Evolutionary conservation across 2,797 vertebrate genomes (phyloP), one percentile per base, ranked within the genome.

Genomic region (Eulemur rubriventer): DNA sequence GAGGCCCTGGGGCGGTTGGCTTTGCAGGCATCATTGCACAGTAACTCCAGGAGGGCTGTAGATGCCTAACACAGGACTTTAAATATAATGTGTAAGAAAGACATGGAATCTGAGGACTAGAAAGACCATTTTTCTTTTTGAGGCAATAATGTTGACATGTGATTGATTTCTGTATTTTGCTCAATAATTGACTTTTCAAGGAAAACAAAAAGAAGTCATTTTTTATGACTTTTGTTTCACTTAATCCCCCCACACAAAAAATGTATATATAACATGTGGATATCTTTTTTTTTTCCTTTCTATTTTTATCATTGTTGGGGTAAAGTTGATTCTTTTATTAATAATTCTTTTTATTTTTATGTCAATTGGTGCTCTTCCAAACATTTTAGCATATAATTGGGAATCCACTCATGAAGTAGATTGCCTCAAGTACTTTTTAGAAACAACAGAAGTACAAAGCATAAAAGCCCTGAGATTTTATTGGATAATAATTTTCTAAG

Each of bases 11-110:
- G 61, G 20, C 65, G 30, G 5, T 0, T 13, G 26, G 18, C 1
- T 43, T 22, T 22, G 10, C 14, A 69, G 33, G 1, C 9, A 0
- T 6, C 10, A 1, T 7, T 35, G 10, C 22, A 0, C 24, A 10
- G 0, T 18, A 1, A 24, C n/a, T 17, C 76, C 41, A 0, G 3
- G 3, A 17, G 2, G 28, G 28, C 57, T 28, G 0, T 1, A 12
- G 13, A n/a, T 30, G 41, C 84, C 83, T 41, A 24, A 24, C 24
- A 14, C 18, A 28, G 65, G 87, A 38, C 24, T 61, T 61, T 80
- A 61, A 8, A 20, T n/a, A 2, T 50, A 18, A 41, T 0, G 0
- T 9, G 0, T n/a, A 10, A 52, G 17, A 35, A 88, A 14, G 26
- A 41, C 4, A 4, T 52, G 38, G 59, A 61, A 22, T 28, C 46